Evolutionary conservation across 1,140 invertebrate genomes (phyloP), one percentile per base, ranked within the genome.

Genomic region (Dreissena rostriformis): DNA sequence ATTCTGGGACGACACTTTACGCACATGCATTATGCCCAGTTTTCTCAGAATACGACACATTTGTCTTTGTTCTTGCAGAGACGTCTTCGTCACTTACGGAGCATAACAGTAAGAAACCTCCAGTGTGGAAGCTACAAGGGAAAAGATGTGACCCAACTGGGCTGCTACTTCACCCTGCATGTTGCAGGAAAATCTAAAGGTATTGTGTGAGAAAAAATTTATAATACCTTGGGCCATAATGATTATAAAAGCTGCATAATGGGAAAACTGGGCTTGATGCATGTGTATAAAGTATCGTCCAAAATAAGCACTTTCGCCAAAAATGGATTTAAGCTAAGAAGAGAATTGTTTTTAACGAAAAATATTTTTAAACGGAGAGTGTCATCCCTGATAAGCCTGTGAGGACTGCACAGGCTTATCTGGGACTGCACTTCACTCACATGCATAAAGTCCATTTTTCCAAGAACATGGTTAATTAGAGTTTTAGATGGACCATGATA

Each of bases 151-250:
- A 87, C 82, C 14, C 83, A 88, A 19, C 68, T 92, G 22, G 80
- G 89, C 63, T 78, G 88, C 14, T 92, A 86, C 79, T 92, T 92
- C 77, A 92, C 91, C 12, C 84, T 92, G 7, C 92, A 92, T 70
- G 85, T 29, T 15, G 82, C 91, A 61, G 72, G 29, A 24, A 79
- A 88, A 12, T 65, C 73, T 51, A 80, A 87, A 87, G 87, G 90
- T 91, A 87, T 72, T 0, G 15, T 80, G 10, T 53, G 28, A n/a
- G 22, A 19, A 61, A 24, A 22, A 26, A 22, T 77, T 5, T 65
- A 14, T 10, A 11, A 63, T 28, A 24, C 8, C 19, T 77, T 19
- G 24, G n/a, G 10, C 8, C 49, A 53, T 66, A 8, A 66, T 8
- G 29, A 63, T 17, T 19, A 14, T 26, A 2, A 53, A 17, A 52